Base-by-base conservation (phyloP, 2,113 vertebrate genomes). In the Oostethus manadensis region DNA sequence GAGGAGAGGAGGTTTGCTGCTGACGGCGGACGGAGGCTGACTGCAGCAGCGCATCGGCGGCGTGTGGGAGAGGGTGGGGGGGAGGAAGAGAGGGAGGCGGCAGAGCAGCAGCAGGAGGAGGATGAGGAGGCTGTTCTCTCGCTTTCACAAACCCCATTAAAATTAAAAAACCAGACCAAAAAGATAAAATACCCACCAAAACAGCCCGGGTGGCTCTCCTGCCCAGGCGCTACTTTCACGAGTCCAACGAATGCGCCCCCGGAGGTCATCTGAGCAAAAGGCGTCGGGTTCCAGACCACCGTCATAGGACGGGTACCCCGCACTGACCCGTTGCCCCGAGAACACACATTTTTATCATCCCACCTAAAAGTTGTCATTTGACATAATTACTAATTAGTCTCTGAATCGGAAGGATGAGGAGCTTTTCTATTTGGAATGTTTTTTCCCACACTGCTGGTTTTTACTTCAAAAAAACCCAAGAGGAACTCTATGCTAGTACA, bases 101-200 rank as follows among this genome's bases (percentile, higher is more conserved):
- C 18, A 38, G 33, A 10, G 10, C 26, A 18, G 7, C 4, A 11
- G 10, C 38, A 9, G 14, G 16, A 23, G 9, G 11, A 2, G 16
- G 49, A 53, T 49, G 50, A 68, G 66, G 51, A 70, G 70, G 68
- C 49, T 21, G 62, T 48, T 68, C 70, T 82, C 80, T 78, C 68
- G 45, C 65, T 87, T 86, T 84, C 80, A 84, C 77, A 85, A 81
- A 82, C 70, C 82, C 78, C 74, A 84, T 81, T 51, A 68, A 84
- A 82, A 85, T 76, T 81, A 60, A 67, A 79, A 84, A n/a, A n/a
- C n/a, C n/a, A n/a, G n/a, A n/a, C n/a, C n/a, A n/a, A n/a, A n/a
- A n/a, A n/a, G n/a, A n/a, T n/a, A n/a, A n/a, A n/a, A 42, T 42
- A 20, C 56, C 35, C 58, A 58, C 45, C 40, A 45, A 51, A 3